Conservation (phyloP, 2,113 vertebrate genomes). For the Vulpes ferrilata region DNA sequence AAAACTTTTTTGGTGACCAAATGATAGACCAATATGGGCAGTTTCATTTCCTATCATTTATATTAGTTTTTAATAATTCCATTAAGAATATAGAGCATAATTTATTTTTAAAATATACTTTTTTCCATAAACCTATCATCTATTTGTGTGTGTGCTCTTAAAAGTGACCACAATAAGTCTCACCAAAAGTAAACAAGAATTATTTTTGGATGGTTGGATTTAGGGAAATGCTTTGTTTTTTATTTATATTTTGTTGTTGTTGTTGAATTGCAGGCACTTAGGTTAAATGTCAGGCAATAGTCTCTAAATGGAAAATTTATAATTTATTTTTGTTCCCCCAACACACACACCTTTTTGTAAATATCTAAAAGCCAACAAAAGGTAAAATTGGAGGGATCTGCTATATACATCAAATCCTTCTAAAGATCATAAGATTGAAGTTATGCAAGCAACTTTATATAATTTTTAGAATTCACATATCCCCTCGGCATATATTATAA, state of each 20-base stretch:
- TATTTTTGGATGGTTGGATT: background rate
- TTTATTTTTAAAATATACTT: background rate
- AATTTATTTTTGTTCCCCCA: too few species aligned
- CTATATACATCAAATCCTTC: conserved; percentile 38
- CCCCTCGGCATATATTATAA: conserved; percentile 47
- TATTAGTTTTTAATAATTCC: background rate
- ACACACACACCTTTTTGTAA: background rate
- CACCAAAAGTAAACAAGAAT: background rate
- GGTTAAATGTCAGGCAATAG: background rate
- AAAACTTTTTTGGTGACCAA: background rate
- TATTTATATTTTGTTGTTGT: background rate
- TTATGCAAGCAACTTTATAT: conserved; percentile 62
- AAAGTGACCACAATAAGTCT: background rate
- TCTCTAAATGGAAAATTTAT: background rate
- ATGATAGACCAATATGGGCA: background rate
- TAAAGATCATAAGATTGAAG: conserved; percentile 16
- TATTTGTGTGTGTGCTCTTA: background rate
- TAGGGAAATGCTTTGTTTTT: background rate
- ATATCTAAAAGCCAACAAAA: conserved; percentile 34
- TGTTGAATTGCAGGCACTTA: background rate
- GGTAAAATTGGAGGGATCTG: background rate
- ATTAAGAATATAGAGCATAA: background rate
- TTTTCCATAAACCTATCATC: background rate
- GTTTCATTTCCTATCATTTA: background rate
- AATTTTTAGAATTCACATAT: conserved; percentile 49